Base-by-base conservation (phyloP, 35 echinoderm and acorn worm genomes). In the Ptychodera flava region DNA sequence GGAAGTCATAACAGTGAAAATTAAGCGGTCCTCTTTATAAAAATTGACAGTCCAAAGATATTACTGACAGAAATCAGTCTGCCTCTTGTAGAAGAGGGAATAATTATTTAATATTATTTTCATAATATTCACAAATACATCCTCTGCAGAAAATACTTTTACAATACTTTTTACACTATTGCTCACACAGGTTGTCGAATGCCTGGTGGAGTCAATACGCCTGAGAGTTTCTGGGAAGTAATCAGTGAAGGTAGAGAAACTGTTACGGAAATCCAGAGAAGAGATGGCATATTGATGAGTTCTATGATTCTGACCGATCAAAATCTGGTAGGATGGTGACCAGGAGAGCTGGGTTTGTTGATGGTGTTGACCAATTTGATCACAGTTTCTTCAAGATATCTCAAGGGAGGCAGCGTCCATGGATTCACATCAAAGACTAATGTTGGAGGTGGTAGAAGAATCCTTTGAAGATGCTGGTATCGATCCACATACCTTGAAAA, bases 401-500 rank as follows among this genome's bases (percentile, higher is more conserved):
- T 92, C 95, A 52, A 85, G 89, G 77, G 95, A 97, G 76, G 95
- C 95, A 35, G 86, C 91, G 16, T 93, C 91, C 0, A 87, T 97
- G 82, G 95, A 97, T 35, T 92, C 95, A 12, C 95, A 97, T 38
- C 95, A 97, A 77, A 85, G 95, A 22, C 85, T 88, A 81, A 83
- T 97, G 2, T 82, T 97, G 53, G 95, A 97, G 85, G 94, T 97
- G 16, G 88, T 86, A 36, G 87, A 91, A 36, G 94, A 97, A 85
- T 91, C 94, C 37, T 97, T 97, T 33, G 94, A 97, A 82, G 94
- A 97, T 80, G 90, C 92, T 35, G 95, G 95, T 0, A 94, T 97
- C 36, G 82, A 89, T 31, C 87, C 92, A 1, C 90, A 86, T 16
- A 84, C 31, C 0, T 35, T 94, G 16, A 85, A 85, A 16, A 78